Percentiles rank a stretch among this genome's conserved stretches.
Evolutionary conservation across 2,888 invertebrate genomes (phyloP).

Genomic region (Hymenopus coronatus): DNA sequence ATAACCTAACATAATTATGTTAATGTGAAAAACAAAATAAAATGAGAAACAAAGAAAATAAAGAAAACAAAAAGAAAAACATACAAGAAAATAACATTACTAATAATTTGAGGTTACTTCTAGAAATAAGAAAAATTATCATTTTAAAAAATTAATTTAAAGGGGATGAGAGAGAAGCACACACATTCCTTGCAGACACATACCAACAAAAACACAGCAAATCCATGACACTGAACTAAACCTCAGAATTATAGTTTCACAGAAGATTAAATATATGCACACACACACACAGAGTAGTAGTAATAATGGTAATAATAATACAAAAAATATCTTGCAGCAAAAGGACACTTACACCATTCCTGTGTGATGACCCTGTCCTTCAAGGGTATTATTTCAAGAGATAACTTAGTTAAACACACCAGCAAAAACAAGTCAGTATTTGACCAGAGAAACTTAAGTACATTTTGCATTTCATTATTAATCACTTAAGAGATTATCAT

Average conservation of each 20-base stretch:
- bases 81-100: neutral
- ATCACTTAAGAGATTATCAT: neutral
- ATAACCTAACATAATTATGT: too few relatives aligned
- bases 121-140: neutral
- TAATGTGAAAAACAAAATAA: too few relatives aligned
- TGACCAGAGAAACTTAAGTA: slow-evolving; percentile 14
- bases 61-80: neutral
- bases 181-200: slow-evolving; percentile 23
- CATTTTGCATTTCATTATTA: neutral
- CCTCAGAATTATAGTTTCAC: neutral
- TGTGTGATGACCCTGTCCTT: slow-evolving; percentile 21
- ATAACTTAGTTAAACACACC: neutral
- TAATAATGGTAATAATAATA: neutral
- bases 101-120: neutral
- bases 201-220: slow-evolving; percentile 18
- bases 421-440: neutral
- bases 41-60: neutral
- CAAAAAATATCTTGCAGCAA: neutral
- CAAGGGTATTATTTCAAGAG: slow-evolving; percentile 15
- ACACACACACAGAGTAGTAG: slow-evolving; percentile 2
- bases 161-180: slow-evolving; percentile 2
- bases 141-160: neutral
- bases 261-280: neutral
- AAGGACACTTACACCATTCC: slow-evolving; percentile 6
- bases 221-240: neutral